Conservation (phyloP, 2,888 invertebrate species). For the Zaprionus lineosus region DNA sequence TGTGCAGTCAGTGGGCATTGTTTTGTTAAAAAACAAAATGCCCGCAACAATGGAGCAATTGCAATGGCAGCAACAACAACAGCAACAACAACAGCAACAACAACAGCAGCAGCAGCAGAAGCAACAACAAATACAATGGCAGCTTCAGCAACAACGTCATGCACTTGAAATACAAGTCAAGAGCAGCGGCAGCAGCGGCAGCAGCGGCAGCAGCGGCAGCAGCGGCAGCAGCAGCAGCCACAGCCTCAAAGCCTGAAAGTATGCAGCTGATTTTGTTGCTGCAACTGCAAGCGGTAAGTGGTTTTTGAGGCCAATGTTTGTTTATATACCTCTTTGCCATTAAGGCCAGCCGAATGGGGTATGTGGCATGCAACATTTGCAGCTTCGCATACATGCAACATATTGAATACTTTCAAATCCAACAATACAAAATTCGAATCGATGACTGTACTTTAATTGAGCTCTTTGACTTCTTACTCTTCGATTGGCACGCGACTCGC, state of each 20-base stretch:
- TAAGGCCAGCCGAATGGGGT: background rate
- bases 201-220: conserved; percentile 39
- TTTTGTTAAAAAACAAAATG: conserved; percentile 36
- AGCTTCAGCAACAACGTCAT: conserved; percentile 49
- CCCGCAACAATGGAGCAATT: conserved; percentile 36
- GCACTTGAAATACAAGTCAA: conserved; percentile 56
- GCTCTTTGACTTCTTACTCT: too few species aligned
- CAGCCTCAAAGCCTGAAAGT: conserved; percentile 36
- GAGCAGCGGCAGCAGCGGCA: conserved; percentile 36
- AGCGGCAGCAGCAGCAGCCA: conserved; percentile 23
- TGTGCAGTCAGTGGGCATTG: conserved; percentile 63
- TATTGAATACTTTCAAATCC: too few species aligned
- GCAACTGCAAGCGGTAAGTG: conserved; percentile 9
- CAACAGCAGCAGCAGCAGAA: conserved; percentile 29
- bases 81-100: conserved; percentile 12
- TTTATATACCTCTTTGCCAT: conserved; percentile 4
- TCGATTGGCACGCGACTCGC: too few species aligned
- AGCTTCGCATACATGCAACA: too few species aligned
- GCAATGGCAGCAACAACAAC: conserved; percentile 15
- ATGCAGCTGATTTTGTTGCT: conserved; percentile 7
- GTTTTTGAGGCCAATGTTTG: conserved; percentile 20
- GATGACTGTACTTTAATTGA: too few species aligned
- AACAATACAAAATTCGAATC: too few species aligned
- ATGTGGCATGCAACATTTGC: conserved; percentile 5
- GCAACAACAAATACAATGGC: conserved; percentile 61